Evolutionary conservation across 2,113 vertebrate genomes (phyloP).

Genomic region (Origma solitaria): DNA sequence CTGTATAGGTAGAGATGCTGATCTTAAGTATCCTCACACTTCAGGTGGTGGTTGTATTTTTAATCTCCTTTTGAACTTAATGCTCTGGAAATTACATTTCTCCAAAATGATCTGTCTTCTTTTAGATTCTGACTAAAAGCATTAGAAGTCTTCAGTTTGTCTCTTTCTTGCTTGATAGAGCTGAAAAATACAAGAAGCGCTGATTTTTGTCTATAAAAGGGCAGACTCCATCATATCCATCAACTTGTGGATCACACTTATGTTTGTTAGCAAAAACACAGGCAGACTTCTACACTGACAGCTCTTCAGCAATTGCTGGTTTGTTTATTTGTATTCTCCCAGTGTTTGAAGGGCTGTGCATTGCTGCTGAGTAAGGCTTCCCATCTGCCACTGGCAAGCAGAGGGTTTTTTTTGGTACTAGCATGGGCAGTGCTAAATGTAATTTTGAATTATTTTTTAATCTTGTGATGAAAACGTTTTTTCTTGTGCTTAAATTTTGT

Average conservation of each 20-base stretch:
- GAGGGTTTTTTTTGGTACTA: background rate
- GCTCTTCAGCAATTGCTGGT: background rate
- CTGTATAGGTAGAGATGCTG: background rate
- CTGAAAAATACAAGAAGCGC: background rate
- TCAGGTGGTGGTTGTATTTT: background rate
- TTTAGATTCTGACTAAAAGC: background rate
- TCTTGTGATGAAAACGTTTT: background rate
- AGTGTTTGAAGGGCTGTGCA: background rate
- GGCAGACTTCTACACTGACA: background rate
- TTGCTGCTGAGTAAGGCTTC: slow-evolving; percentile 20
- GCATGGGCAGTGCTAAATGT: background rate
- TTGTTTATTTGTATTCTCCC: slow-evolving; percentile 39
- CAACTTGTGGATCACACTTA: background rate
- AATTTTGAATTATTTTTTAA: background rate
- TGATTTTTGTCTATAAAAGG: background rate
- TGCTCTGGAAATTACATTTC: background rate
- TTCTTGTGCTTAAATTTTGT: background rate
- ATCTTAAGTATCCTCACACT: background rate
- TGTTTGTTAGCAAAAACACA: slow-evolving; percentile 21
- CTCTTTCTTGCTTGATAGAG: background rate
- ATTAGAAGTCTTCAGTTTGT: background rate
- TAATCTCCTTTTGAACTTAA: background rate
- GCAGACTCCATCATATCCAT: background rate
- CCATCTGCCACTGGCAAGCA: slow-evolving; percentile 25
- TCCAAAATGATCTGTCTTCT: background rate